Conservation (phyloP, 2,888 invertebrate genomes). For the Netelia inedita region DNA sequence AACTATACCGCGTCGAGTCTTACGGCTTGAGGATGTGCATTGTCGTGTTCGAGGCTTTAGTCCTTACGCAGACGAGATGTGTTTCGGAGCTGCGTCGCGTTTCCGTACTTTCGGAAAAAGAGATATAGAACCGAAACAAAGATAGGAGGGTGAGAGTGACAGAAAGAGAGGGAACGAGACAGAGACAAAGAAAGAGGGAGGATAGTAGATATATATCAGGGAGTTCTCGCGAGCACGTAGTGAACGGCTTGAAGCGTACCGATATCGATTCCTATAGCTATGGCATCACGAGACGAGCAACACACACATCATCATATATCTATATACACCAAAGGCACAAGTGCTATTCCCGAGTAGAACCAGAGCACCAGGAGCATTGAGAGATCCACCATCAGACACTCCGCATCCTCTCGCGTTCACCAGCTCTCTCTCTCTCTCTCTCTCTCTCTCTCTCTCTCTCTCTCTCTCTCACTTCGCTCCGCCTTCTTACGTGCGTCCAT, state of each 20-base stretch:
- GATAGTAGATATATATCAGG: not conserved
- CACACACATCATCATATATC: slow-evolving; percentile 5
- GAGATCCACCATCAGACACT: slow-evolving; percentile 44
- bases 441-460: slow-evolving; percentile 26
- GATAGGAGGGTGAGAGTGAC: not conserved
- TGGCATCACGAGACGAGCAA: slow-evolving; percentile 42
- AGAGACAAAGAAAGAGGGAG: slow-evolving; percentile 12
- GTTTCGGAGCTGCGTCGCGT: not conserved
- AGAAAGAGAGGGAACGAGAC: not conserved
- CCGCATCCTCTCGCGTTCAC: slow-evolving; percentile 60
- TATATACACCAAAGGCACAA: slow-evolving; percentile 42
- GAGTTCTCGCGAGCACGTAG: slow-evolving; percentile 34
- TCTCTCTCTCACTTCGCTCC: slow-evolving; percentile 12
- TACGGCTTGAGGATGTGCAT: too few species aligned
- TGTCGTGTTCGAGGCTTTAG: too few species aligned
- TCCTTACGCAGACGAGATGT: not conserved
- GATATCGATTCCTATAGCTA: slow-evolving; percentile 64
- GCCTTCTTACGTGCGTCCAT: slow-evolving; percentile 53
- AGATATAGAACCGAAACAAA: not conserved
- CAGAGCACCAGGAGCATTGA: slow-evolving; percentile 45
- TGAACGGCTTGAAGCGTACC: slow-evolving; percentile 61
- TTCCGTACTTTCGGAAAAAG: not conserved
- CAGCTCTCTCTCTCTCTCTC: slow-evolving; percentile 36
- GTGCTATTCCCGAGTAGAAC: slow-evolving; percentile 50
- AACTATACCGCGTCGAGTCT: too few species aligned